phyloP scores from a whole-genome alignment of 2,113 vertebrate species.

The Melozone crissalis region DNA sequence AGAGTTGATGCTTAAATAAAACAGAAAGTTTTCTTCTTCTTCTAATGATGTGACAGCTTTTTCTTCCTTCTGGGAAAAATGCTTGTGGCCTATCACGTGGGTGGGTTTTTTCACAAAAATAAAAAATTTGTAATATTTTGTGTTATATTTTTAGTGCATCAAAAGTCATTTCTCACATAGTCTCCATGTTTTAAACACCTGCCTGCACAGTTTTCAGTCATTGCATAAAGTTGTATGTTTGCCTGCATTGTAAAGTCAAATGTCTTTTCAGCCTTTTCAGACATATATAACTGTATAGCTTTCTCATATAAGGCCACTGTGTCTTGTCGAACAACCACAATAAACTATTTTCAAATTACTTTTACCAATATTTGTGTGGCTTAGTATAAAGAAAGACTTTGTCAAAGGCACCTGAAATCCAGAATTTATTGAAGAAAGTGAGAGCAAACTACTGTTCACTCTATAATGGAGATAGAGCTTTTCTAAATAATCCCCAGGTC shows the following conservation, averaged over 20 bases:
- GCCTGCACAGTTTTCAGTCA: background rate
- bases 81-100: background rate
- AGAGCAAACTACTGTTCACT: fast-evolving
- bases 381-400: background rate
- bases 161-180: background rate
- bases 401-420: background rate
- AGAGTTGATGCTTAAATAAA: background rate
- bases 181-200: background rate
- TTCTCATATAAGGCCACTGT: background rate
- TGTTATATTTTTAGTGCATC: background rate
- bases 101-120: background rate
- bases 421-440: background rate
- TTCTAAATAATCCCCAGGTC: background rate
- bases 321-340: background rate
- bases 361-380: background rate
- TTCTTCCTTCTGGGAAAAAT: background rate
- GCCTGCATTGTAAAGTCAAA: background rate
- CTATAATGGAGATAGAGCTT: background rate
- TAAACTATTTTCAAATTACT: background rate
- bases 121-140: background rate
- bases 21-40: background rate
- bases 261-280: background rate
- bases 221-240: background rate
- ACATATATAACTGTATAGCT: background rate
- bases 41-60: background rate